Evolutionary conservation across 2,888 invertebrate genomes (phyloP), one percentile per base, ranked within the genome.

Genomic region (Cephonodes hylas): DNA sequence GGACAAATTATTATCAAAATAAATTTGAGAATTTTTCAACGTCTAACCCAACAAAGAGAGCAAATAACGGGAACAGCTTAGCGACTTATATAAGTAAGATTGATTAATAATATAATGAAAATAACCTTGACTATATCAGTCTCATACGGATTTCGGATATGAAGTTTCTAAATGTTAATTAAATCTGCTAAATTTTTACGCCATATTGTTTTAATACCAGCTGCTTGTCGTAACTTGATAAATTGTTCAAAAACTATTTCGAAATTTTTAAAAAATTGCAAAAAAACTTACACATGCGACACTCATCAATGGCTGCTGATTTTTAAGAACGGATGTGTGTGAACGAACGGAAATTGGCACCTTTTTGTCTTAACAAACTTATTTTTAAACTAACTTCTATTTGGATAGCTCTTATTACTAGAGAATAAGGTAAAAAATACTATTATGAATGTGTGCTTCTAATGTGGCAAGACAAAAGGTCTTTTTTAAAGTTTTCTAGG

Each of bases 301-400:
- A 86, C 88, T 86, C 89, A 90, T 90, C 88, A 90, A 76, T 79
- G 75, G 73, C 80, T 82, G 85, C 85, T 78, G 91, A 91, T 89
- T 91, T 91, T 89, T 85, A 85, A 81, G 77, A 84, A 86, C 91
- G 91, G 91, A 91, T 90, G 87, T 81, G 74, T 69, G 76, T 80
- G 84, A 84, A 80, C 72, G 77, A 87, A 81, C 91, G 91, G 91
- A 92, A 86, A 92, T 91, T 91, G 91, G 90, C 89, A 85, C 83
- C 84, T 91, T 90, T 90, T 91, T 90, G 76, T 73, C 70, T 63
- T 67, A 59, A 68, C 70, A 69, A 75, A 74, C 64, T 68, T 61
- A 66, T 46, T 56, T 58, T 62, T 56, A 38, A 63, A 42, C 60
- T 0, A 45, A 13, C 38, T 56, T 60, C 42, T 42, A 60, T 58